Conservation (phyloP, 1,140 invertebrate species). For the Heliconius hermathena region DNA sequence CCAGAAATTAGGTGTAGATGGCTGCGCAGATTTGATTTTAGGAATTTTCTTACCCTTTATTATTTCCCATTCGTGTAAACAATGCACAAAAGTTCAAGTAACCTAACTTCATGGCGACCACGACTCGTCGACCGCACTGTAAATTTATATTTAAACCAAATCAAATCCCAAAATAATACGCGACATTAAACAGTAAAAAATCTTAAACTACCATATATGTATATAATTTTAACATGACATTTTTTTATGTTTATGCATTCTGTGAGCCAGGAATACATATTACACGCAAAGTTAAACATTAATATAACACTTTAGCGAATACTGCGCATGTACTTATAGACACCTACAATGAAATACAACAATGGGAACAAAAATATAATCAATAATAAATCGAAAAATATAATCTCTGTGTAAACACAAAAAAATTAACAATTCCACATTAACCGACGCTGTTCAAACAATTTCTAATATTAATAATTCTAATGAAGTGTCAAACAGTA, state of each 20-base stretch:
- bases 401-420: constrained; percentile 65
- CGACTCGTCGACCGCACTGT: too few species aligned
- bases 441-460: constrained; percentile 41
- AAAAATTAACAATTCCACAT: constrained; percentile 68
- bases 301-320: constrained; percentile 52
- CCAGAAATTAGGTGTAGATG: too few species aligned
- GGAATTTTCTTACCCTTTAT: too few species aligned
- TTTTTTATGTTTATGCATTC: constrained; percentile 2
- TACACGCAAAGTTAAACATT: constrained; percentile 42
- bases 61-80: too few species aligned
- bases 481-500: constrained; percentile 22
- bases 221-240: constrained; percentile 30
- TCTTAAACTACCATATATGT: constrained; percentile 30
- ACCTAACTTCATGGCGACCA: too few species aligned
- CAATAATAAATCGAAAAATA: constrained; percentile 79
- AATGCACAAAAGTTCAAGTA: too few species aligned
- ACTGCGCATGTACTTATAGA: constrained; percentile 59
- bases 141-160: constrained; percentile 9
- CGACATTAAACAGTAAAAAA: constrained; percentile 19
- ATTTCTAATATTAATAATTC: constrained; percentile 25
- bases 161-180: constrained; percentile 3
- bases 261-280: constrained; percentile 14
- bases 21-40: too few species aligned
- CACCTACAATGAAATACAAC: constrained; percentile 66
- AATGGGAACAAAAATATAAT: constrained; percentile 67